Base-by-base conservation (phyloP, 2,113 vertebrate genomes). In the Apistogramma diplotaenia region DNA sequence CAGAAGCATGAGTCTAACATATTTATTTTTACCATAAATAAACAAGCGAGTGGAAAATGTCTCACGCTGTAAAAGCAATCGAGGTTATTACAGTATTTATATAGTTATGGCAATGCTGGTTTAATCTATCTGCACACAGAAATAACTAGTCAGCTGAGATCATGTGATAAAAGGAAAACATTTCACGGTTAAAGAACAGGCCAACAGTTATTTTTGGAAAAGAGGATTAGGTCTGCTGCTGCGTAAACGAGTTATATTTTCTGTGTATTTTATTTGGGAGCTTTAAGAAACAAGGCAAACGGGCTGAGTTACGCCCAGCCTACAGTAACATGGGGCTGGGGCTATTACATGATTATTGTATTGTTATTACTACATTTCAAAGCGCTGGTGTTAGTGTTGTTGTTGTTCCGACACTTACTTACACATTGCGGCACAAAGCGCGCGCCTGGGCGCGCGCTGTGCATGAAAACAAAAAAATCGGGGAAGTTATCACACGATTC, bases 161-260 rank as follows among this genome's bases (percentile, higher is more conserved):
- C 18, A 88, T 65, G 23, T 58, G 58, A 51, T 59, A 37, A 85
- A 37, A 1, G 55, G 18, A 25, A 37, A 76, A 40, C 19, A 58
- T 80, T 81, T 77, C 55, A 35, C 19, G 1, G 33, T 35, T 4
- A 2, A 8, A 83, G 59, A 85, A 40, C 58, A 43, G 78, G 27
- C 60, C 13, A 8, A 31, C 75, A 49, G 59, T 16, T 35, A 6
- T 67, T 70, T n/a, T 70, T 33, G 43, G 76, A 19, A 89, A 82
- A 90, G 87, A 88, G 87, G 90, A 93, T 91, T 91, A 89, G 11
- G 25, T 57, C 23, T 73, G 55, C 76, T 54, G 73, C 16, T 31
- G 31, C 59, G 40, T 58, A 6, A 65, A 10, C 8, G 25, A 51
- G 46, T 57, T 73, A 53, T 71, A 43, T 58, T 78, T 77, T 60